Conservation (phyloP, 2,888 invertebrate species). For the Gari tellinella region DNA sequence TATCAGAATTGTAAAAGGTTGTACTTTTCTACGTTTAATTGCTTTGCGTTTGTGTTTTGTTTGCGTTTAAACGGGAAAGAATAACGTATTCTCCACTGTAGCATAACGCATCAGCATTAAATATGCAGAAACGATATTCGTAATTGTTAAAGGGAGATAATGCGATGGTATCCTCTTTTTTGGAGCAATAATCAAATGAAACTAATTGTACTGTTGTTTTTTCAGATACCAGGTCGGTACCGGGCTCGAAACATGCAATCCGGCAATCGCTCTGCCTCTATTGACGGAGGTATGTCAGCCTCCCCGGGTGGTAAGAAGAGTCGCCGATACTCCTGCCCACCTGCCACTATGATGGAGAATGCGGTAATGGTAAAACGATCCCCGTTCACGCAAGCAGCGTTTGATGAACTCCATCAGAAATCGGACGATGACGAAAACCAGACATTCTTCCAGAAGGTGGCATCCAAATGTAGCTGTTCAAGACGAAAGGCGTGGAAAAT, state of each 20-base stretch:
- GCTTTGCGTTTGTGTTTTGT: too few relatives aligned
- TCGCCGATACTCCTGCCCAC: slow-evolving; percentile 67
- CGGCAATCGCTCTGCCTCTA: slow-evolving; percentile 41
- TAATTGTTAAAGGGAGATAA: too few relatives aligned
- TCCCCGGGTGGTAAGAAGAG: slow-evolving; percentile 31
- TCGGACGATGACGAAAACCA: slow-evolving; percentile 44
- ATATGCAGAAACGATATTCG: too few relatives aligned
- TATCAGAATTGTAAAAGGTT: too few relatives aligned
- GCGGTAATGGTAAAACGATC: slow-evolving; percentile 64
- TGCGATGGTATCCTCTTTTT: too few relatives aligned
- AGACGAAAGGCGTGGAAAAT: slow-evolving; percentile 72
- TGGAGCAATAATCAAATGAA: too few relatives aligned
- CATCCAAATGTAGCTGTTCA: slow-evolving; percentile 68
- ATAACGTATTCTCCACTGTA: too few relatives aligned
- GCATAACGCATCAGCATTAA: too few relatives aligned
- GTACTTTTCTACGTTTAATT: too few relatives aligned
- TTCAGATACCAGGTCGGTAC: too few relatives aligned
- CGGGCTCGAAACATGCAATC: slow-evolving; percentile 1
- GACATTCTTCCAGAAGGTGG: slow-evolving; percentile 51
- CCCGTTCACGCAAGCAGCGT: slow-evolving; percentile 70
- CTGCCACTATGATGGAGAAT: slow-evolving; percentile 53
- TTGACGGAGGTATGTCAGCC: slow-evolving; percentile 34
- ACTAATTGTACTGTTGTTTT: too few relatives aligned
- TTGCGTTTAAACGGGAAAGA: too few relatives aligned
- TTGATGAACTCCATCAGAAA: slow-evolving; percentile 74